Percentiles rank a stretch among this genome's conserved stretches.
These are phyloP conservation scores for Aricia agestis DNA, from an alignment of 1,140 invertebrate genomes.

Conservation along the genomic window DNA sequence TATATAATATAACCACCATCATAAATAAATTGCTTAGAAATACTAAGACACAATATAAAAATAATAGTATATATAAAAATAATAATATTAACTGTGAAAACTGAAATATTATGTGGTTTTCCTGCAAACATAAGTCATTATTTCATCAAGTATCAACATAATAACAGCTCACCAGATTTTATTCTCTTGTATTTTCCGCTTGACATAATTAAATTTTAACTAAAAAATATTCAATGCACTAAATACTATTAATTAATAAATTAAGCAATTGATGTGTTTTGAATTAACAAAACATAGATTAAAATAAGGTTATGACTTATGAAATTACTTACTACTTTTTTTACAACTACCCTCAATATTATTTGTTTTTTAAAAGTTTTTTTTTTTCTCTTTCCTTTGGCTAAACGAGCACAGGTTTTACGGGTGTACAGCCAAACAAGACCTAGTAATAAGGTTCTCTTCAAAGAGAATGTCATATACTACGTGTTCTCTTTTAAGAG, in stretches of 20 bases:
- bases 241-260: not conserved
- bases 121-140: not conserved
- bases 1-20: too few species aligned
- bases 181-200: slow-evolving; percentile 16
- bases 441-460: too few species aligned
- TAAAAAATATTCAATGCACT: not conserved
- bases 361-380: too few species aligned
- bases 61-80: too few species aligned
- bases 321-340: not conserved
- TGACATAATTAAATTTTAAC: slow-evolving; percentile 5
- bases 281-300: not conserved
- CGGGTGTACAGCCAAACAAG: not conserved
- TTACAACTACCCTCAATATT: slow-evolving; percentile 1
- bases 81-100: too few species aligned
- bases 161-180: slow-evolving; percentile 17
- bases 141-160: not conserved
- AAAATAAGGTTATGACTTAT: not conserved
- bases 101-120: too few species aligned
- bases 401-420: not conserved
- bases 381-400: not conserved
- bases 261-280: too few species aligned
- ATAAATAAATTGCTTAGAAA: too few species aligned
- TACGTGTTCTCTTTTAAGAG: too few species aligned
- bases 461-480: too few species aligned
- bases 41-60: too few species aligned